Evolutionary conservation across 2,888 invertebrate genomes (phyloP), one percentile per base, ranked within the genome.

Genomic region (Drepana falcataria): DNA sequence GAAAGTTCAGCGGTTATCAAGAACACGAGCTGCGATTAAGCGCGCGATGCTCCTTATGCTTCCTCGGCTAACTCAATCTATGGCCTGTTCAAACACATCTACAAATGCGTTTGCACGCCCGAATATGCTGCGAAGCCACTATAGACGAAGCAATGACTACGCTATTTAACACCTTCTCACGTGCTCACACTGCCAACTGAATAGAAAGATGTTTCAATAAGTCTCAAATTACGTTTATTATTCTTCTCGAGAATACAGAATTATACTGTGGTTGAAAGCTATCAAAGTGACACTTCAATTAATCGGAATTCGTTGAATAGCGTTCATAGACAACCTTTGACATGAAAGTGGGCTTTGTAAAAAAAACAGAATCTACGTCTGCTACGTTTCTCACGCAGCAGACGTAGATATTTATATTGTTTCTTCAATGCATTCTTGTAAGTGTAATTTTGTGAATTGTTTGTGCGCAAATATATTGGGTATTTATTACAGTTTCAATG

Each of bases 1-100:
- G 88, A 89, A 88, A 88, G 88, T 88, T 88, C 81, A 82, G 60
- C 53, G 66, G 59, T 61, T 56, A 58, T 55, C 56, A 60, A 53
- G 59, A 59, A 58, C 56, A 41, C 48, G 52, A 52, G 51, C 57
- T 53, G 54, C 55, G 59, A 55, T 49, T 57, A 44, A 41, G 51
- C 34, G 34, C 57, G 53, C 34, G 51, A 51, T 51, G 51, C 40
- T 51, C 7, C 51, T 51, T 40, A 51, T 51, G 51, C 40, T 4
- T 21, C n/a, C 41, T 51, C 41, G 40, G 7, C 21, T 51, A 6
- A 6, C 40, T 51, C 66, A 68, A 9, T 44, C 44, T 6, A 67
- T 70, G 60, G 63, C 55, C 64, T 65, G 58, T 69, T 60, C 63
- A 75, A 73, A 75, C 73, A 69, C 66, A 40, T 40, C 7, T 6